A percentile compares a stretch with the other conserved stretches of the same genome.
phyloP scores from a whole-genome alignment of 2,888 invertebrate genomes.

The Acanthosepion pharaonis region DNA sequence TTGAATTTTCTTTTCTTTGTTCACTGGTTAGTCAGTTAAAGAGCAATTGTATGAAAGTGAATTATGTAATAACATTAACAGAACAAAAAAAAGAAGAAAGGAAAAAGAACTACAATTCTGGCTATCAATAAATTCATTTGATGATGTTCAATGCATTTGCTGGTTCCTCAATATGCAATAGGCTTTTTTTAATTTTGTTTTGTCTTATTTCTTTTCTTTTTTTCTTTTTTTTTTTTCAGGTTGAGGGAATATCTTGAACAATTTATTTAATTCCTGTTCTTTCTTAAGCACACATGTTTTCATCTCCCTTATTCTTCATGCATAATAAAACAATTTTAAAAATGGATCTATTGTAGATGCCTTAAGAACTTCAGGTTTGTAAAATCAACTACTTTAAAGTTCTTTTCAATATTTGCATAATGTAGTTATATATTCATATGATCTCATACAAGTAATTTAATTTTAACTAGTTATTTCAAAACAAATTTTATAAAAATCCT shows the following conservation, averaged over 20 bases:
- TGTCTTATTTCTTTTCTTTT: not conserved
- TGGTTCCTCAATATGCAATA: slow-evolving; percentile 16
- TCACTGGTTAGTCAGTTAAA: not conserved
- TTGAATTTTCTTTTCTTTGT: not conserved
- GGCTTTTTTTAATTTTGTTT: not conserved
- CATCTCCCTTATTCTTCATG: no score
- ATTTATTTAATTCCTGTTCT: not conserved
- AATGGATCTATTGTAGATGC: not conserved
- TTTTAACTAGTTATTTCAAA: not conserved
- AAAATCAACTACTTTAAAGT: not conserved
- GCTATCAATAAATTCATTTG: slow-evolving; percentile 1
- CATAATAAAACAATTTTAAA: no score
- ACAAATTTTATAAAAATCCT: not conserved
- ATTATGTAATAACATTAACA: not conserved
- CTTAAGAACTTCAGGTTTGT: not conserved
- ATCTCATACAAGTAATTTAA: not conserved
- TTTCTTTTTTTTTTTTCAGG: not conserved
- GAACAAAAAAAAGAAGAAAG: no score
- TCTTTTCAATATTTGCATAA: not conserved
- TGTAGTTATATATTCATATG: not conserved
- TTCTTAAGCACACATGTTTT: no score
- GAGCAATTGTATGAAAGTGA: not conserved
- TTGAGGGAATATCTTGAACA: not conserved
- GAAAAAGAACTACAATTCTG: not conserved
- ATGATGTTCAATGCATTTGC: not conserved